These are phyloP conservation scores for Ceratosolen solmsi DNA, from an alignment of 1,140 invertebrate genomes.

Conservation along the genomic window DNA sequence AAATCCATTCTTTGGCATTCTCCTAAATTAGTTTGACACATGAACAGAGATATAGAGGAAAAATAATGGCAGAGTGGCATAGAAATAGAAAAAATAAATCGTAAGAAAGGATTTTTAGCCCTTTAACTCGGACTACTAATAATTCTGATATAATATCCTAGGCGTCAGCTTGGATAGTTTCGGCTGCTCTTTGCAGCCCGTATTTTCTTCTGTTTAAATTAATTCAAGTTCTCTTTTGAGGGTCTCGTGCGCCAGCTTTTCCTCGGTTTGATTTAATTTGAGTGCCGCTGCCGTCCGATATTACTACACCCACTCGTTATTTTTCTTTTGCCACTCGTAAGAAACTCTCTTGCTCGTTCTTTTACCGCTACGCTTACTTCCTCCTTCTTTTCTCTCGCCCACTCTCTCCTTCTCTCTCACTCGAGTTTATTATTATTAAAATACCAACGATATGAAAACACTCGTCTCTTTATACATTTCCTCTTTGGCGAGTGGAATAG, in stretches of 20 bases:
- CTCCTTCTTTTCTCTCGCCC: conserved; percentile 21
- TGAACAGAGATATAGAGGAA: too few species aligned
- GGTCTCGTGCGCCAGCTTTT: neutral
- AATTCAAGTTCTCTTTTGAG: conserved; percentile 36
- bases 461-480: neutral
- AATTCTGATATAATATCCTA: conserved; percentile 46
- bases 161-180: conserved; percentile 47
- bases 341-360: neutral
- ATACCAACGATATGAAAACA: neutral
- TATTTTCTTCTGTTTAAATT: conserved; percentile 50
- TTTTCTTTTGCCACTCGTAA: conserved; percentile 1
- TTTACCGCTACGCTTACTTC: neutral
- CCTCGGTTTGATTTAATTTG: conserved; percentile 40
- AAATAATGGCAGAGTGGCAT: too few species aligned
- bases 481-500: neutral
- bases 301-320: conserved; percentile 3
- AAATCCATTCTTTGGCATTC: too few species aligned
- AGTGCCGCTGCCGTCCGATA: conserved; percentile 9
- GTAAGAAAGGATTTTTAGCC: neutral
- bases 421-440: conserved; percentile 22
- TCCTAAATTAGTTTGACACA: too few species aligned
- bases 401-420: conserved; percentile 17
- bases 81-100: too few species aligned
- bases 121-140: conserved; percentile 26
- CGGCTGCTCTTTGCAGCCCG: neutral